phyloP scores from a whole-genome alignment of 2,113 vertebrate species.

The Euleptes europaea region DNA sequence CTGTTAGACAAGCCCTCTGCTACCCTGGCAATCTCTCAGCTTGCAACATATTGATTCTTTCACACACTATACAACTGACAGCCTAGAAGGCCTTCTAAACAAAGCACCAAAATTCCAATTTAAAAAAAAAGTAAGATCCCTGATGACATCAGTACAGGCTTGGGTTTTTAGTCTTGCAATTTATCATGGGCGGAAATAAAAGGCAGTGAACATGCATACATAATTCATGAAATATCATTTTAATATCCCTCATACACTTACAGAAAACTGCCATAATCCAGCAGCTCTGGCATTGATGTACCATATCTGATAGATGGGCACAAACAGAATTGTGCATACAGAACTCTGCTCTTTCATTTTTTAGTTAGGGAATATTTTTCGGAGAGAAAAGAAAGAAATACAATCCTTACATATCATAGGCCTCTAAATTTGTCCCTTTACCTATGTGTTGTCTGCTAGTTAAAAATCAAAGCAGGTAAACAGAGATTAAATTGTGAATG shows the following conservation, averaged over 20 bases:
- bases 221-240: constrained; percentile 47
- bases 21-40: constrained; percentile 15
- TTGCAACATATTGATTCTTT: constrained; percentile 24
- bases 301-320: neutral
- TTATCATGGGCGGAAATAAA: constrained; percentile 25
- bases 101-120: neutral
- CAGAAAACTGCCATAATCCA: neutral
- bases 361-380: neutral
- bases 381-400: neutral
- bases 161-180: constrained; percentile 34
- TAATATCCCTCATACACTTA: constrained; percentile 16
- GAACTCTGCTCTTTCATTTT: neutral
- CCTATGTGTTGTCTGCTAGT: neutral
- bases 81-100: constrained; percentile 27
- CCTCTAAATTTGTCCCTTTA: too few species aligned
- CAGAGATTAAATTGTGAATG: neutral
- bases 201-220: constrained; percentile 13
- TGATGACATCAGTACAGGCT: constrained; percentile 37
- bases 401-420: neutral
- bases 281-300: neutral
- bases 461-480: neutral
- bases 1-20: constrained; percentile 37
- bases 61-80: constrained; percentile 20
- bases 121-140: constrained; percentile 16
- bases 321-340: neutral